These are phyloP conservation scores for Drosophila prostipennis DNA, from an alignment of 2,888 invertebrate genomes.

Conservation along the genomic window DNA sequence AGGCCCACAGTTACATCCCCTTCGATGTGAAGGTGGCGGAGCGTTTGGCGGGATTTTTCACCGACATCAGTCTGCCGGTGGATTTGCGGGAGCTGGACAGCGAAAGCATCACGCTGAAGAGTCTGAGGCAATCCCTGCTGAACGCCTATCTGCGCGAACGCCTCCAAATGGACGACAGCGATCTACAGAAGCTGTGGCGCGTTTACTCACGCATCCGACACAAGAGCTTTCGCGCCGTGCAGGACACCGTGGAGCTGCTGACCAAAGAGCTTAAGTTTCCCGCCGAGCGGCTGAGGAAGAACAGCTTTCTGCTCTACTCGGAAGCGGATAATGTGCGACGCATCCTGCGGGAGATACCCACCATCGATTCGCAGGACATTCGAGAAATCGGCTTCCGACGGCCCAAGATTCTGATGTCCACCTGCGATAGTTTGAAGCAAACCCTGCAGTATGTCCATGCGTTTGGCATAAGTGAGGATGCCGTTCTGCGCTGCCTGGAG, in stretches of 20 bases:
- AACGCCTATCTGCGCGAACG: slow-evolving; percentile 83
- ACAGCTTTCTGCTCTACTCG: slow-evolving; percentile 86
- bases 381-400: slow-evolving; percentile 85
- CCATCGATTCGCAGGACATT: slow-evolving; percentile 86
- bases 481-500: slow-evolving; percentile 85
- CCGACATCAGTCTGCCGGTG: slow-evolving; percentile 53
- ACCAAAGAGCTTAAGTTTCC: slow-evolving; percentile 86
- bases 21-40: slow-evolving; percentile 82
- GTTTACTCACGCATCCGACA: slow-evolving; percentile 81
- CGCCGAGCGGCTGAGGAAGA: slow-evolving; percentile 85
- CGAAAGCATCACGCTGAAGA: slow-evolving; percentile 73
- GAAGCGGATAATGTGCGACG: slow-evolving; percentile 86
- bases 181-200: slow-evolving; percentile 82
- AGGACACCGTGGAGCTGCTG: slow-evolving; percentile 86
- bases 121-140: slow-evolving; percentile 78
- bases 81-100: slow-evolving; percentile 35
- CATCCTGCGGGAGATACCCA: slow-evolving; percentile 86
- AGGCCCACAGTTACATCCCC: slow-evolving; percentile 83
- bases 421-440: slow-evolving; percentile 85
- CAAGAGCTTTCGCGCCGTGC: slow-evolving; percentile 85
- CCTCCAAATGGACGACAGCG: slow-evolving; percentile 82
- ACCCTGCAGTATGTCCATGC: slow-evolving; percentile 86
- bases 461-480: slow-evolving; percentile 86
- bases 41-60: slow-evolving; percentile 77
- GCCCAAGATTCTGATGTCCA: slow-evolving; percentile 88